Percentiles rank a stretch among this genome's conserved stretches.
These are phyloP conservation scores for Hippopotamyrus pictus DNA, from an alignment of 2,797 vertebrate species.

Conservation along the genomic window DNA sequence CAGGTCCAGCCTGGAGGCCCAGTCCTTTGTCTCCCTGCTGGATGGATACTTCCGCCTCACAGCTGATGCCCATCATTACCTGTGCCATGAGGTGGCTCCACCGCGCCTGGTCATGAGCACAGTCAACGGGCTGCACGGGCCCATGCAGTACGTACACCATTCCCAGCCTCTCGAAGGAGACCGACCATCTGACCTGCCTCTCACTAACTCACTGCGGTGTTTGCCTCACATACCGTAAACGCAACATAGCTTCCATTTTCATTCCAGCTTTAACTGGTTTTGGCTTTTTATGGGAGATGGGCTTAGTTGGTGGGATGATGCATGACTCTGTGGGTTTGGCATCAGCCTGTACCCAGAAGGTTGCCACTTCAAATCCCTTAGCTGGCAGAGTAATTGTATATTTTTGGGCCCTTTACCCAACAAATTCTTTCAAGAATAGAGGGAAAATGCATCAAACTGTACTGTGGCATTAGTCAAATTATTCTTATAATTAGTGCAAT, in stretches of 20 bases:
- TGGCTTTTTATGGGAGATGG: background rate
- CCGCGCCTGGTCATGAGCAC: conserved; percentile 77
- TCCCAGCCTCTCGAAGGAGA: background rate
- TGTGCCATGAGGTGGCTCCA: conserved; percentile 85
- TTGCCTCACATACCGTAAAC: background rate
- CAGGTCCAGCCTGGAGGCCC: conserved; percentile 59
- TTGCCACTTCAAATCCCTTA: background rate
- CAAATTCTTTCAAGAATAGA: background rate
- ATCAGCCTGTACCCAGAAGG: background rate
- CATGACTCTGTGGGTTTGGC: background rate
- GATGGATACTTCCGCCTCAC: conserved; percentile 92
- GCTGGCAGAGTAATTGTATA: background rate
- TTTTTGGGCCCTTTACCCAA: background rate
- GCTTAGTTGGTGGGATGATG: background rate
- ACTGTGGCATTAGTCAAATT: background rate
- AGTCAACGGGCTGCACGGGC: conserved; percentile 76
- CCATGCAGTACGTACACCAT: conserved; percentile 67
- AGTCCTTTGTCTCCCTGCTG: conserved; percentile 76
- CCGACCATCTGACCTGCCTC: background rate
- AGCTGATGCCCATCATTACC: conserved; percentile 82
- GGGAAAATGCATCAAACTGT: background rate
- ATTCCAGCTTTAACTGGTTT: background rate
- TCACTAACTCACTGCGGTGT: background rate
- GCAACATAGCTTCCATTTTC: background rate
- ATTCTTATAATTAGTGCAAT: background rate